Conservation (phyloP, 2,888 invertebrate genomes). For the Ichneumoninae sp. region DNA sequence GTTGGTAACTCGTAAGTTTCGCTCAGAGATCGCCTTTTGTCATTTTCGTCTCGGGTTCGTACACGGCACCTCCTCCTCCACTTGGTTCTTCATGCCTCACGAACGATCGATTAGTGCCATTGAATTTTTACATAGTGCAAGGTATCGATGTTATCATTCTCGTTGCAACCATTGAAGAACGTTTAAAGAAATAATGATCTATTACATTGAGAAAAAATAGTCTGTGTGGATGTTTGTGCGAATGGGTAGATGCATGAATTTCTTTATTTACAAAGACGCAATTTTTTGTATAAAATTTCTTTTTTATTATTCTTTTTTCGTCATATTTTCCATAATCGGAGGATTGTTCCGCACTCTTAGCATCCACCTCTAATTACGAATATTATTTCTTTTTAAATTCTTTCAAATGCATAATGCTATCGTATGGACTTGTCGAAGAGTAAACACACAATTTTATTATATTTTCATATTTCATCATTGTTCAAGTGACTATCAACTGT, state of each 20-base stretch:
- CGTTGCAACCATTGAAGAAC: constrained; percentile 13
- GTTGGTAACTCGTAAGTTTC: constrained; percentile 22
- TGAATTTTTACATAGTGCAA: constrained; percentile 19
- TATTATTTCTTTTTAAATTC: too few species aligned
- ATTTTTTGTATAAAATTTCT: neutral
- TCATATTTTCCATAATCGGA: neutral
- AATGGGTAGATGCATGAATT: neutral
- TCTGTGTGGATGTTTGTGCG: neutral
- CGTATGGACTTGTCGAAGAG: too few species aligned
- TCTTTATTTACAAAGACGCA: neutral
- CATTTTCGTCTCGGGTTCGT: constrained; percentile 56
- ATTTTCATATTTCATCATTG: too few species aligned
- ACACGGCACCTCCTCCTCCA: constrained; percentile 62
- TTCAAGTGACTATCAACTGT: too few species aligned
- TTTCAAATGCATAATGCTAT: too few species aligned
- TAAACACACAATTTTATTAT: too few species aligned
- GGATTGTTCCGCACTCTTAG: too few species aligned
- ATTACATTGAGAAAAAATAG: neutral
- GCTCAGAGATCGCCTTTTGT: constrained; percentile 25
- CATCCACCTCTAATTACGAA: too few species aligned
- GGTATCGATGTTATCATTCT: constrained; percentile 18
- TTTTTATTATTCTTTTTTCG: neutral
- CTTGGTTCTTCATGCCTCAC: constrained; percentile 50
- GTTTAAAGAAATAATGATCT: neutral
- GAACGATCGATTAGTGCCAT: constrained; percentile 47